A percentile compares a stretch with the other conserved stretches of the same genome.
phyloP scores from a whole-genome alignment of 2,797 vertebrate species.

The Danio kyathit region DNA sequence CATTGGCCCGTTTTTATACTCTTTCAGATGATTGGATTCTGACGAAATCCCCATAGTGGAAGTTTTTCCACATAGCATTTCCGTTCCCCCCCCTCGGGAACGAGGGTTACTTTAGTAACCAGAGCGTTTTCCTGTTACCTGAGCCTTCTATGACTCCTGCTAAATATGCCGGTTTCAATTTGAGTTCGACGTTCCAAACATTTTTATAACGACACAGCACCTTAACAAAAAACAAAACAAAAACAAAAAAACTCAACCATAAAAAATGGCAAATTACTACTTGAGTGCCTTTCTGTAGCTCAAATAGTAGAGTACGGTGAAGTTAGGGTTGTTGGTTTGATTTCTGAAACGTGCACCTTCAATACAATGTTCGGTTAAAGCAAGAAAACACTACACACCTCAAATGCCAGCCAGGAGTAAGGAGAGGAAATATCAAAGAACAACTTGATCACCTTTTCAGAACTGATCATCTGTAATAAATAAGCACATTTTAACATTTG shows the following conservation, averaged over 20 bases:
- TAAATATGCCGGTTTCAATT: constrained; percentile 83
- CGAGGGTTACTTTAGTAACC: no score
- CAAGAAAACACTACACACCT: constrained; percentile 74
- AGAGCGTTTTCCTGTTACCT: constrained; percentile 80
- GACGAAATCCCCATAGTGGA: no score
- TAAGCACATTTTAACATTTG: neutral
- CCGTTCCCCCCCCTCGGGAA: no score
- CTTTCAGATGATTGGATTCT: no score
- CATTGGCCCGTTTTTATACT: no score
- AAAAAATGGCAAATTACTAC: no score
- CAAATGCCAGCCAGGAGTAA: constrained; percentile 89
- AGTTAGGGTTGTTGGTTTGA: no score
- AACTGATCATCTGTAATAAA: constrained; percentile 2
- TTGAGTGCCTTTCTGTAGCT: no score
- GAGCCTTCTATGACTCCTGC: constrained; percentile 83
- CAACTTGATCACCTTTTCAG: constrained; percentile 74
- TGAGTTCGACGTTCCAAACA: constrained; percentile 89
- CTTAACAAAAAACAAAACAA: constrained; percentile 66
- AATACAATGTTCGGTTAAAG: neutral
- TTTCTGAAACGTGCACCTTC: no score
- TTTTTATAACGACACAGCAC: constrained; percentile 88
- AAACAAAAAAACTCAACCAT: neutral
- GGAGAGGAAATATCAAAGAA: constrained; percentile 91
- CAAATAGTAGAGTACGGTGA: no score
- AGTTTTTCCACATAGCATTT: no score